Evolutionary conservation across 1,140 invertebrate genomes (phyloP), one percentile per base, ranked within the genome.

Genomic region (Anastrepha obliqua): DNA sequence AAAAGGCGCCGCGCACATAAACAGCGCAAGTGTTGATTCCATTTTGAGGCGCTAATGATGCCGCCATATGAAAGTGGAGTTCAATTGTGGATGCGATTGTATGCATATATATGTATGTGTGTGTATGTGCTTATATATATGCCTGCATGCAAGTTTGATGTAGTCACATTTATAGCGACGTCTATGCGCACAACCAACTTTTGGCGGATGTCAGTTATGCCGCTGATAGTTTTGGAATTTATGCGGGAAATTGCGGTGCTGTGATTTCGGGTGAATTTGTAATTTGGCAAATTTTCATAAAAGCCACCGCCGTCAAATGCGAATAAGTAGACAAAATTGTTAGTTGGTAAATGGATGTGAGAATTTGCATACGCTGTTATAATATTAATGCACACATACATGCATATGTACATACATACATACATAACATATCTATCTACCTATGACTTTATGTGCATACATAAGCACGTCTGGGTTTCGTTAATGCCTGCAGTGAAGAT

Each of bases 41-140:
- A 81, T 81, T 81, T 81, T 81, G 74, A 81, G 74, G 74, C 47
- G 74, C 47, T 81, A 81, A 81, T 81, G 74, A 81, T 81, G 74
- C 74, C 74, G 74, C n/a, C 74, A 81, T 47, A 55, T 81, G 74
- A 81, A 81, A 81, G 74, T 81, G 74, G 39, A 81, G 64, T 42
- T 51, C 15, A 17, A 17, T 55, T 81, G 15, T 17, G 0, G 2
- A 29, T 39, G 1, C 7, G 42, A 3, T 20, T n/a, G n/a, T 6
- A 7, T 20, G 5, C 0, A 39, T 39, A 67, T 17, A 47, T 11
- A 47, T 42, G 44, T 74, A n/a, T 74, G 42, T 17, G 15, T 13
- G 11, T 74, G 4, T 74, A 39, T 74, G 44, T 20, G 64, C 64
- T 8, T 64, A 13, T 64, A n/a, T 64, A n/a, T 13, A 13, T n/a